phyloP scores from a whole-genome alignment of 2,888 invertebrate genomes.

The Liodrosophila aerea region DNA sequence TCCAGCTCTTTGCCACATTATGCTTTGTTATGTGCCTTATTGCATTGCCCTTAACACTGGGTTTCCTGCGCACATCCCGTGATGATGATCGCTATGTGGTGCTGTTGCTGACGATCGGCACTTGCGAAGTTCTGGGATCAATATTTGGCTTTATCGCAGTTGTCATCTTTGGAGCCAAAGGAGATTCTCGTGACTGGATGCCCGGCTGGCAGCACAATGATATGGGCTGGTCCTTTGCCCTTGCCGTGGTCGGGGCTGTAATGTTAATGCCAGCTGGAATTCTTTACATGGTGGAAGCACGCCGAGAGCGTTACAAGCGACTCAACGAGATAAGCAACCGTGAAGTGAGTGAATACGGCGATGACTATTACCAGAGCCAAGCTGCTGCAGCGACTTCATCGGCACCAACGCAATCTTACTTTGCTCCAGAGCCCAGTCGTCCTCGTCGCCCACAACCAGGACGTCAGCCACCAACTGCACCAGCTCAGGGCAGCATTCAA shows the following conservation, averaged over 20 bases:
- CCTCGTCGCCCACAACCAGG: constrained; percentile 78
- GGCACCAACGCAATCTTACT: constrained; percentile 48
- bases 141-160: constrained; percentile 92
- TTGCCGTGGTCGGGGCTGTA: constrained; percentile 91
- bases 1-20: constrained; percentile 96
- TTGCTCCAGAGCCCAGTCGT: constrained; percentile 73
- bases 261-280: constrained; percentile 89
- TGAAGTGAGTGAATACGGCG: constrained; percentile 86
- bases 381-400: constrained; percentile 31
- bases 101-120: constrained; percentile 88
- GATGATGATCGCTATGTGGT: constrained; percentile 90
- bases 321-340: constrained; percentile 88
- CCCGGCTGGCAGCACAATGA: constrained; percentile 98
- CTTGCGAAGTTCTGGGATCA: constrained; percentile 89
- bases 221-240: constrained; percentile 95
- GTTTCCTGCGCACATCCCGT: constrained; percentile 89
- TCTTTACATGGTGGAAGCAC: constrained; percentile 91
- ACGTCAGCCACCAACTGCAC: constrained; percentile 54
- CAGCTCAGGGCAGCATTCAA: constrained; percentile 83
- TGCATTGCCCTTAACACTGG: constrained; percentile 88
- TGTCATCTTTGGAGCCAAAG: constrained; percentile 93
- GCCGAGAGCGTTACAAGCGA: constrained; percentile 89
- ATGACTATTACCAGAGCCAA: constrained; percentile 80
- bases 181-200: constrained; percentile 97
- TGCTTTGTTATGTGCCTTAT: constrained; percentile 91